Base-by-base conservation (phyloP, 2,797 vertebrate species). In the Typhlichthys subterraneus region DNA sequence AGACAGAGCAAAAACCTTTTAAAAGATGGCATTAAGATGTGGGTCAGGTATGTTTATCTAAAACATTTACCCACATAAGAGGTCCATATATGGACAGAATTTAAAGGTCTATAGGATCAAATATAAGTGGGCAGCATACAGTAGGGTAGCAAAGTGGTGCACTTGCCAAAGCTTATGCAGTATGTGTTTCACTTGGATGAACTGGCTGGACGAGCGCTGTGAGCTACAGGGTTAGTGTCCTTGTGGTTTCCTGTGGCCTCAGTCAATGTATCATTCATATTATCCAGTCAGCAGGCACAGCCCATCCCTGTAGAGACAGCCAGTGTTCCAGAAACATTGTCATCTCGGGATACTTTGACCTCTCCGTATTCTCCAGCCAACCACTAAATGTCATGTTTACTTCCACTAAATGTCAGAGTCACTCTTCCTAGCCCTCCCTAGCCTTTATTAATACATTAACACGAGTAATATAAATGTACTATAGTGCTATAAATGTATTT, bases 231-330 rank as follows among this genome's bases (percentile, higher is more conserved):
- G 53, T 12, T 60, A 2, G 50, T 67, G 79, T 62, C 79, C 75
- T 85, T 84, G 73, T 56, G 65, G 15, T 70, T 78, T 83, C 78
- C 57, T 79, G 75, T 61, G 70, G 67, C 80, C 70, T 81, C 75
- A 80, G 69, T 70, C 60, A 12, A 55, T 19, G 45, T 61, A 60
- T 71, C 70, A n/a, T 72, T 64, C 59, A 6, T 59, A 63, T 76
- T 74, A 60, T 69, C 55, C 62, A 69, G 78, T 74, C 80, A 69
- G 80, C 76, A 76, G 73, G 72, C 67, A 54, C 56, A 56, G 65
- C 52, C 55, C 47, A 60, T 42, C 54, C 65, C 55, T 56, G 59
- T 65, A 61, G 62, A 76, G 61, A 67, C 49, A 53, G 70, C 76
- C 73, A 68, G 15, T 46, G 54, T 70, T 63, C 67, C 63, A 63